A percentile compares a stretch with the other conserved stretches of the same genome.
Conservation (phyloP, 2,113 vertebrate genomes). For the Motacilla alba region DNA sequence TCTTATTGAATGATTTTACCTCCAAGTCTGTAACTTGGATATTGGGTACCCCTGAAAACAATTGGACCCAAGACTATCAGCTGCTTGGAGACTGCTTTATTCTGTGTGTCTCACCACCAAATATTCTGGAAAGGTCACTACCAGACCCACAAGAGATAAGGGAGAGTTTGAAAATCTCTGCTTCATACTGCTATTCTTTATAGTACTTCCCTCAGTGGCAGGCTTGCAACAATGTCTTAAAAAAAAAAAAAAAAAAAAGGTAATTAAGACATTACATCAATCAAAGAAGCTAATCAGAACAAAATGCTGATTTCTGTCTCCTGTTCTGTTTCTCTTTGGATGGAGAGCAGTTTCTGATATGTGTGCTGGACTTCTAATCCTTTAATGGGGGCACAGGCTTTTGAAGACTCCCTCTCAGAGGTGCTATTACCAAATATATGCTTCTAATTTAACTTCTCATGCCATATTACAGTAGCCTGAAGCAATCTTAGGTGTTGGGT, state of each 20-base stretch:
- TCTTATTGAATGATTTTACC: not conserved
- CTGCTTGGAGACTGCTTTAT: slow-evolving; percentile 74
- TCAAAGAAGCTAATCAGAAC: slow-evolving; percentile 6
- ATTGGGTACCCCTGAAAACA: slow-evolving; percentile 69
- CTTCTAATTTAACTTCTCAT: slow-evolving; percentile 81
- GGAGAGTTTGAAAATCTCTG: not conserved
- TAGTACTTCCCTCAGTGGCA: not conserved
- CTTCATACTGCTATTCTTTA: not conserved
- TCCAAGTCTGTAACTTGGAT: slow-evolving; percentile 3
- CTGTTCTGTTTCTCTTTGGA: not conserved
- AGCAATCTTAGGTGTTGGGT: slow-evolving; percentile 72
- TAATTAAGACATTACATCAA: not conserved
- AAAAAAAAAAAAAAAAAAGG: not conserved
- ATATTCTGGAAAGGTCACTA: slow-evolving; percentile 46
- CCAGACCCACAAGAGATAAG: not conserved
- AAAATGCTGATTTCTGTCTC: slow-evolving; percentile 34
- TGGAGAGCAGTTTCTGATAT: not conserved
- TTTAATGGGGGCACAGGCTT: slow-evolving; percentile 19
- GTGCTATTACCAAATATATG: slow-evolving; percentile 75
- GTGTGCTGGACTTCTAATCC: slow-evolving; percentile 27
- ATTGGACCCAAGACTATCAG: slow-evolving; percentile 45
- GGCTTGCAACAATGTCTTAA: not conserved
- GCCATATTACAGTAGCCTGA: slow-evolving; percentile 56
- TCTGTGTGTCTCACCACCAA: slow-evolving; percentile 62
- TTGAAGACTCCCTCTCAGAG: slow-evolving; percentile 51